Evolutionary conservation across 2,797 vertebrate species (phyloP), one percentile per base, ranked within the genome.

Genomic region (Ispidina picta): DNA sequence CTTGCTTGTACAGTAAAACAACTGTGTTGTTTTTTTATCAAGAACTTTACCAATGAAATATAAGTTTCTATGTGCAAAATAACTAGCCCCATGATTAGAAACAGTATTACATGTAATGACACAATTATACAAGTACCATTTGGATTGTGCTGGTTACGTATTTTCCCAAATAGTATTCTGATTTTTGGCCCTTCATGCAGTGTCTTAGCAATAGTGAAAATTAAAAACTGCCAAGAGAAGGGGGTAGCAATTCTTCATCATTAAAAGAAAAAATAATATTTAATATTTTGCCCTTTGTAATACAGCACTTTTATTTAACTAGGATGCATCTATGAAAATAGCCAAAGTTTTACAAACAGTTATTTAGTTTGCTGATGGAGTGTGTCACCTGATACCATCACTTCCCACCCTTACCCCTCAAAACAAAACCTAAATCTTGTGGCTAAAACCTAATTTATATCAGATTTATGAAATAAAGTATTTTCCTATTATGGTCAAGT

Each of bases 381-480:
- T 97, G 95, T 89, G 95, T 96, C 96, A 96, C 84, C 93, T 25
- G 89, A 82, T 89, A 86, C 94, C 90, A 95, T 83, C 91, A 86
- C 79, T 95, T 96, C 94, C 83, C 90, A 91, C 87, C 92, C 88
- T 91, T 90, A 94, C 86, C 93, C 92, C 88, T 90, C 71, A 88
- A 95, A 96, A 92, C 86, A 94, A 94, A 79, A 85, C 95, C 95
- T 97, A 95, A 92, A 96, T 96, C 95, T 97, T 97, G 86, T 97
- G 96, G 95, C 95, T 97, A 92, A 98, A 97, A 83, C 96, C 90
- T 97, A 98, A 97, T 98, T 98, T 98, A 97, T 98, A 98, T 97
- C 95, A 98, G 97, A 97, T 97, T 97, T 98, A 97, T 98, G 95
- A 98, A 95, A 98, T 95, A 97, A 98, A 97, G 86, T 98, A 98